Conservation (phyloP, 2,888 invertebrate genomes). For the Lapara coniferarum region DNA sequence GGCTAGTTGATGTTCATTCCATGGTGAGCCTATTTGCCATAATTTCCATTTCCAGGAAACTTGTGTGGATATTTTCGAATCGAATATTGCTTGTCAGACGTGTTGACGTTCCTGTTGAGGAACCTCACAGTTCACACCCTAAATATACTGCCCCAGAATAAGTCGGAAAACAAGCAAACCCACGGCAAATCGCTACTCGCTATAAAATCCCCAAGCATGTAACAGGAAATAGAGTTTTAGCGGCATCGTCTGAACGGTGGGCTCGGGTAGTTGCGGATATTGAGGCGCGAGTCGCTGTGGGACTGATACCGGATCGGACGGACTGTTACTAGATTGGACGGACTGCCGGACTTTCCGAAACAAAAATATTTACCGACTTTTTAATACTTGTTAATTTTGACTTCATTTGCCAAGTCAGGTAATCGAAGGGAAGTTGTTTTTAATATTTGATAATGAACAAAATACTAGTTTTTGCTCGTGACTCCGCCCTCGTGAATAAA, state of each 20-base stretch:
- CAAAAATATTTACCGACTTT: background rate
- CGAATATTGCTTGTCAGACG: no score
- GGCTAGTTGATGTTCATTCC: no score
- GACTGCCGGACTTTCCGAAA: background rate
- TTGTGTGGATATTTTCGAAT: no score
- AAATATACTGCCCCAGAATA: no score
- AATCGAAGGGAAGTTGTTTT: background rate
- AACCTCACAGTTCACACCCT: no score
- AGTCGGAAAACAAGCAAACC: background rate
- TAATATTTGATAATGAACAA: background rate
- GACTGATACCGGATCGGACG: background rate
- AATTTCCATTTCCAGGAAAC: no score
- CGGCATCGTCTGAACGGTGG: background rate
- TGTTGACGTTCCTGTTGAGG: no score
- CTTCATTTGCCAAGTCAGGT: no score
- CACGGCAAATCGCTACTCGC: background rate
- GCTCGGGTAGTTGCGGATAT: conserved; percentile 1
- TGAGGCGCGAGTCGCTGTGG: background rate
- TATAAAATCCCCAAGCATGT: conserved; percentile 2
- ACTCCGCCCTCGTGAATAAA: no score
- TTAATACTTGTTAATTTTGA: no score
- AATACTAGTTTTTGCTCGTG: no score
- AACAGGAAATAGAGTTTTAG: conserved; percentile 15
- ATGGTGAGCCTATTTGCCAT: no score
- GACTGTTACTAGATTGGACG: background rate